Evolutionary conservation across 2,797 vertebrate genomes (phyloP), one percentile per base, ranked within the genome.

Genomic region (Alfaro cultratus): DNA sequence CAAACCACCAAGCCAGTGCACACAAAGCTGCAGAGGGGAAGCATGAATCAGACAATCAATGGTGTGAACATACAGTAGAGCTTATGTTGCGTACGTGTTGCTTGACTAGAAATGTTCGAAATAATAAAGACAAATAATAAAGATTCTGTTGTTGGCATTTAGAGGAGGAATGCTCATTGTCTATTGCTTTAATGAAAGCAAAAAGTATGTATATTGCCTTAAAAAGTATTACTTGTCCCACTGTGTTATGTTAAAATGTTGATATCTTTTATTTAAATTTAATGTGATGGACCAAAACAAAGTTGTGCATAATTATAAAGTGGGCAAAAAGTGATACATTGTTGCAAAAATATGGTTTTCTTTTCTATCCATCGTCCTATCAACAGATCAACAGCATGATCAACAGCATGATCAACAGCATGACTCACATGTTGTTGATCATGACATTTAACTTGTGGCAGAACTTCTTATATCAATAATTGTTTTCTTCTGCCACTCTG

Each of bases 1-100:
- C 96, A 97, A 57, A 97, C 94, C 78, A 99, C 98, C 87, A 98
- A 89, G 75, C 96, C 96, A 0, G 99, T 99, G 80, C 97, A 98
- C 85, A 98, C 92, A 79, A 99, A 98, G 74, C 95, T 95, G 82
- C 18, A 53, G 49, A 82, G n/a, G 49, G 46, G 47, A 29, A 41
- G 68, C 36, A 29, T 77, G n/a, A 9, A 36, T 51, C 43, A 55
- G n/a, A 74, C 18, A 13, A 36, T 51, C 15, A 82, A 6, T 77
- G 57, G 62, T 76, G 70, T 0, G 29, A 39, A 41, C 26, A 23
- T 74, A 23, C 18, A 34, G 18, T 36, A 36, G 4, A 34, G 47
- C 8, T 39, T 53, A 23, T 51, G 49, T 23, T 49, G 39, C 0
- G 23, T 41, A 41, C 26, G 21, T 43, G 21, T 70, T 41, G 11